Percentiles rank a stretch among this genome's conserved stretches.
phyloP scores from a whole-genome alignment of 1,140 invertebrate genomes.

The Achroia grisella region DNA sequence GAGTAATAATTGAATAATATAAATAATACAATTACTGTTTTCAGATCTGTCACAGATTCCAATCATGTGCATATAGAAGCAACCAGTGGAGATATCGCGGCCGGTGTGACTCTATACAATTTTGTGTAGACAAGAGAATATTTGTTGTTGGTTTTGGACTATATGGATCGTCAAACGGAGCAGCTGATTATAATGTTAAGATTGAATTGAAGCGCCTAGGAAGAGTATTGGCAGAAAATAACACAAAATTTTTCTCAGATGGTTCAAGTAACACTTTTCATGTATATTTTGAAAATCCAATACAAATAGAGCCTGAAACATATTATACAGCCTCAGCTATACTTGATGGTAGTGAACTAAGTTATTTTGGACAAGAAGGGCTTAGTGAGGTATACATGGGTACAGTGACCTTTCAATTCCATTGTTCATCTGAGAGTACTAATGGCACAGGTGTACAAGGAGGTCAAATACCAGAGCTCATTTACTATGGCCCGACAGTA shows the following conservation, averaged over 20 bases:
- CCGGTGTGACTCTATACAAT: slow-evolving; percentile 93
- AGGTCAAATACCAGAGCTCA: slow-evolving; percentile 94
- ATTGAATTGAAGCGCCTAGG: slow-evolving; percentile 92
- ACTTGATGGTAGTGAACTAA: slow-evolving; percentile 91
- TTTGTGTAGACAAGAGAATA: slow-evolving; percentile 92
- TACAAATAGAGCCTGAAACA: slow-evolving; percentile 92
- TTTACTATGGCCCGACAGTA: slow-evolving; percentile 89
- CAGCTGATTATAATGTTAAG: slow-evolving; percentile 92
- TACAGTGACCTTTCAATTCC: slow-evolving; percentile 94
- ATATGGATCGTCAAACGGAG: slow-evolving; percentile 93
- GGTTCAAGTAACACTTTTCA: slow-evolving; percentile 95
- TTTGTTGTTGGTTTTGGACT: slow-evolving; percentile 94
- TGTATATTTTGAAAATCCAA: slow-evolving; percentile 94
- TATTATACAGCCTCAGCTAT: slow-evolving; percentile 94
- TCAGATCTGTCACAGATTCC: slow-evolving; percentile 93
- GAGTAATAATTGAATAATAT: not conserved
- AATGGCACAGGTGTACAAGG: slow-evolving; percentile 96
- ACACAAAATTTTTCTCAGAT: slow-evolving; percentile 94
- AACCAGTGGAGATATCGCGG: slow-evolving; percentile 97
- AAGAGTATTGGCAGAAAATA: slow-evolving; percentile 89
- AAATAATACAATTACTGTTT: slow-evolving; percentile 30
- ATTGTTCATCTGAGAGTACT: slow-evolving; percentile 94
- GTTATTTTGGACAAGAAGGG: slow-evolving; percentile 96
- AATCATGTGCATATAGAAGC: slow-evolving; percentile 95
- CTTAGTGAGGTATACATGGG: slow-evolving; percentile 92